Percentiles rank a stretch among this genome's conserved stretches.
phyloP scores from a whole-genome alignment of 2,797 vertebrate species.

The Clarias fuscus region DNA sequence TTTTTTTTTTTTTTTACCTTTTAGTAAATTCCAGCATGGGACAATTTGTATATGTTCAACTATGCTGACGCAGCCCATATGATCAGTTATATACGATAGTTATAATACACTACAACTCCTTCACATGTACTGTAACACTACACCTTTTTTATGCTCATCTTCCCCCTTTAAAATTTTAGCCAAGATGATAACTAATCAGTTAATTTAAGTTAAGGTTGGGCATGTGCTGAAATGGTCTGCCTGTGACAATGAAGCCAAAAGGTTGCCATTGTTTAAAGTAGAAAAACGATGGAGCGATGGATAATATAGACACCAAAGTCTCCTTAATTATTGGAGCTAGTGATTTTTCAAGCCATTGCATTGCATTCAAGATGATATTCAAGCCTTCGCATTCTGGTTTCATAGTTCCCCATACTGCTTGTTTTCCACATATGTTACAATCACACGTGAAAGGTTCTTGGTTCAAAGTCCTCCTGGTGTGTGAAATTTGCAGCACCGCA shows the following conservation, averaged over 20 bases:
- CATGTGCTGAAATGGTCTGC: background rate
- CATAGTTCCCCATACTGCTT: background rate
- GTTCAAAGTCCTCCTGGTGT: slow-evolving; percentile 43
- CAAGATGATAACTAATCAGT: background rate
- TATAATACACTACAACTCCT: slow-evolving; percentile 19
- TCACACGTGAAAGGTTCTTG: slow-evolving; percentile 38
- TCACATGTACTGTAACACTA: background rate
- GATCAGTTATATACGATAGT: slow-evolving; percentile 28
- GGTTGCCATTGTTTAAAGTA: background rate
- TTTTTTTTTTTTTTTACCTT: slow-evolving; percentile 5
- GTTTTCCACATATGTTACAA: slow-evolving; percentile 22
- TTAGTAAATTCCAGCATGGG: background rate
- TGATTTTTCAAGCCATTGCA: slow-evolving; percentile 20
- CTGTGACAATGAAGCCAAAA: slow-evolving; percentile 1
- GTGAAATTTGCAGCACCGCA: slow-evolving; percentile 53
- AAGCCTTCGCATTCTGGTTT: background rate
- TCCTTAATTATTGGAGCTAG: background rate
- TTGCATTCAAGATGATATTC: slow-evolving; percentile 30
- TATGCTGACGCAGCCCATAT: background rate
- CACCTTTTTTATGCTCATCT: background rate
- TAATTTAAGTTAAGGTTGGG: background rate
- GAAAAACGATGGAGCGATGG: slow-evolving; percentile 12
- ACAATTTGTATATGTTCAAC: slow-evolving; percentile 1
- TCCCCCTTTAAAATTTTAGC: background rate
- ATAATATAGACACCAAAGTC: slow-evolving; percentile 21